A percentile compares a stretch with the other conserved stretches of the same genome.
phyloP scores from a whole-genome alignment of 2,113 vertebrate genomes.

The Neodontobutis hainanensis region DNA sequence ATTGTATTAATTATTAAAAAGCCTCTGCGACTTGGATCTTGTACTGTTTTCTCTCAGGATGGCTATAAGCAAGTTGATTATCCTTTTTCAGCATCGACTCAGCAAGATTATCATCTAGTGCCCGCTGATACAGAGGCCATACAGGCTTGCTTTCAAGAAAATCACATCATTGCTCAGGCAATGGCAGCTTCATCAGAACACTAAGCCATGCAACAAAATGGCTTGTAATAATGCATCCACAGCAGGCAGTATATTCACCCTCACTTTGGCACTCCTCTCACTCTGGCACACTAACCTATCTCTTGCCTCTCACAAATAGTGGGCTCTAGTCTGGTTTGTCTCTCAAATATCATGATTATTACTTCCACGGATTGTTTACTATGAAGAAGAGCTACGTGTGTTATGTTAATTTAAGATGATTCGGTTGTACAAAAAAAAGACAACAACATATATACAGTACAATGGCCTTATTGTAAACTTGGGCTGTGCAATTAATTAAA shows the following conservation, averaged over 20 bases:
- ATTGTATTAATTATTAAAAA: slow-evolving; percentile 76
- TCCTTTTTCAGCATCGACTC: slow-evolving; percentile 64
- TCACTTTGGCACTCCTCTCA: not conserved
- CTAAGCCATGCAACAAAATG: slow-evolving; percentile 49
- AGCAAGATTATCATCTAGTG: slow-evolving; percentile 71
- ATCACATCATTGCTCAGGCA: slow-evolving; percentile 63
- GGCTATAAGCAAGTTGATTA: slow-evolving; percentile 73
- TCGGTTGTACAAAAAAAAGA: no score
- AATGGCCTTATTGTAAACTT: no score
- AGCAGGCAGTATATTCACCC: slow-evolving; percentile 28
- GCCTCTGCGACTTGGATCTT: slow-evolving; percentile 37
- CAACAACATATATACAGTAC: no score
- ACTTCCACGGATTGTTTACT: slow-evolving; percentile 24
- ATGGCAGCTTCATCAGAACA: slow-evolving; percentile 59
- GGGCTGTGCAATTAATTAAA: no score
- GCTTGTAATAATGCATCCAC: slow-evolving; percentile 51
- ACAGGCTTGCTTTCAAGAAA: slow-evolving; percentile 53
- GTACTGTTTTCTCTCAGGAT: slow-evolving; percentile 59
- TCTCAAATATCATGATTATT: slow-evolving; percentile 39
- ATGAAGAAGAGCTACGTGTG: not conserved
- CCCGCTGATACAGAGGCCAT: slow-evolving; percentile 68
- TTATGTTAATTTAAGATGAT: not conserved
- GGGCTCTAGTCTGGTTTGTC: not conserved
- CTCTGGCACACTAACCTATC: not conserved
- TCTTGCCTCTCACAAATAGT: slow-evolving; percentile 5